Evolutionary conservation across 2,113 vertebrate species (phyloP), one percentile per base, ranked within the genome.

Genomic region (Carassius gibelio): DNA sequence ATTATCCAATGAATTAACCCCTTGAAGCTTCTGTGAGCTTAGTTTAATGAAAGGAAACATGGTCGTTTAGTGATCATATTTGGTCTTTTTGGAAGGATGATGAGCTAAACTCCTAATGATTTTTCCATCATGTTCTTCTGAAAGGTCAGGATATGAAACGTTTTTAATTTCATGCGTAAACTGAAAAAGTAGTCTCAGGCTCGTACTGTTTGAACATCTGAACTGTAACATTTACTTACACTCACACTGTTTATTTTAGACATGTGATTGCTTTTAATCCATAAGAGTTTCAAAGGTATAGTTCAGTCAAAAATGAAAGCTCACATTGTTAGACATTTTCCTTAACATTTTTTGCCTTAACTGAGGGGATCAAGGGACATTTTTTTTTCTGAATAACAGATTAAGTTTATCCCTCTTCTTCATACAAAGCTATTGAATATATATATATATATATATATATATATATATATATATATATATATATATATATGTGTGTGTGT

Each of bases 11-110:
- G 69, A 30, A 30, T 30, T 30, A 30, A 30, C 75, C 68, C 84
- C 50, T 23, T 4, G 38, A 61, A 85, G n/a, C 48, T 59, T 61
- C 45, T 21, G 13, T 79, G 74, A 15, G 75, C 45, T 57, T 79
- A 50, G 66, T 85, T 85, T 86, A 75, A 81, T 80, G 38, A 42
- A 85, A 81, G 50, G 50, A 45, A 64, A 42, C 11, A 48, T 23
- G 21, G 71, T 52, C 26, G 23, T 48, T 72, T 59, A n/a, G 68
- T 36, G 52, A 81, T 80, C 9, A 61, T 50, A 23, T 80, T 80
- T 38, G 23, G 57, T 45, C 10, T 30, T 74, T 23, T 34, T 19
- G 42, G 57, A 81, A 34, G 42, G 38, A 48, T 75, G 38, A 62
- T 81, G 42, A 81, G 42, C 55, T 61, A 81, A 62, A 61, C 19